Evolutionary conservation across 1,140 invertebrate species (phyloP).

Genomic region (Helicorthomorpha holstii): DNA sequence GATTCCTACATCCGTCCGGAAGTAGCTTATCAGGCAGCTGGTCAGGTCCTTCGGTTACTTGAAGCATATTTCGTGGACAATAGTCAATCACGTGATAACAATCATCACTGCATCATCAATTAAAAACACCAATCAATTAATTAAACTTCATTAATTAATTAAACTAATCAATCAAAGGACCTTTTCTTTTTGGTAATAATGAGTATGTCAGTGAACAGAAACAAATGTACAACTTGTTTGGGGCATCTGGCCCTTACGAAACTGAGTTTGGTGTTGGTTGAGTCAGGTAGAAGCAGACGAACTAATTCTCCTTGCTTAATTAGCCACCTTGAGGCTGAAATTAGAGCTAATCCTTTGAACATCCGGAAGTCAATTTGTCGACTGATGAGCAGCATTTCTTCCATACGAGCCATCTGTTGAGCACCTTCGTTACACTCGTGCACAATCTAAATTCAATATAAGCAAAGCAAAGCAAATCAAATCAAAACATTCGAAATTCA

Average conservation of each 20-base stretch:
- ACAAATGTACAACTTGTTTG: slow-evolving; percentile 55
- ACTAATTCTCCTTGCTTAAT: slow-evolving; percentile 69
- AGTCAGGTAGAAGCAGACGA: slow-evolving; percentile 55
- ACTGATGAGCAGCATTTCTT: slow-evolving; percentile 52
- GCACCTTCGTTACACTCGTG: slow-evolving; percentile 84
- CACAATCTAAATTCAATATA: slow-evolving; percentile 60
- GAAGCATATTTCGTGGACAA: slow-evolving; percentile 58
- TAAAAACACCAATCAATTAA: slow-evolving; percentile 2
- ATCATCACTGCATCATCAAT: slow-evolving; percentile 42
- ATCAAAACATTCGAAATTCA: no score
- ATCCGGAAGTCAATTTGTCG: slow-evolving; percentile 48
- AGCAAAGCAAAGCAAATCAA: no score
- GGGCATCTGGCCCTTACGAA: slow-evolving; percentile 55
- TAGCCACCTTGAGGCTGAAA: slow-evolving; percentile 53
- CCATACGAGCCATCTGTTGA: slow-evolving; percentile 60
- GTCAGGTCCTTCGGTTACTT: slow-evolving; percentile 38
- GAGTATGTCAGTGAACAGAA: slow-evolving; percentile 82
- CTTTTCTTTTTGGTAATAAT: slow-evolving; percentile 66
- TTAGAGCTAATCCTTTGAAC: slow-evolving; percentile 42
- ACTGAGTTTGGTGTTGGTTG: slow-evolving; percentile 39
- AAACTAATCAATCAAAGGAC: slow-evolving; percentile 21
- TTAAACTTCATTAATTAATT: not conserved
- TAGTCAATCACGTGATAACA: slow-evolving; percentile 60
- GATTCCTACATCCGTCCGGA: slow-evolving; percentile 40
- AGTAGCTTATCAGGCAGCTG: slow-evolving; percentile 34